A percentile compares a stretch with the other conserved stretches of the same genome.
Evolutionary conservation across 2,888 invertebrate genomes (phyloP).

Genomic region (Conomelus anceps): DNA sequence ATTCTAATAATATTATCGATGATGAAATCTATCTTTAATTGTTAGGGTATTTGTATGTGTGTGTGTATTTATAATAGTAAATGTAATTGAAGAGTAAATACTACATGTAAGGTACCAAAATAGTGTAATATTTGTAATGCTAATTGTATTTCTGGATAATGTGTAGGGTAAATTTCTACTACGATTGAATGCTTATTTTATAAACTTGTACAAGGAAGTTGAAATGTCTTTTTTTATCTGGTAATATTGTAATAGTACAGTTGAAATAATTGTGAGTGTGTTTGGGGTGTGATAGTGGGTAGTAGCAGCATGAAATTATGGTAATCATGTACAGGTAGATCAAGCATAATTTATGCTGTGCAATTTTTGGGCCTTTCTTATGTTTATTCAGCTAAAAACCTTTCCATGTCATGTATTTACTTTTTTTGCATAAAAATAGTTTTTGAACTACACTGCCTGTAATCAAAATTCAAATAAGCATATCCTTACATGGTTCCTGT

Average conservation of each 20-base stretch:
- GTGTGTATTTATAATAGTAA: neutral
- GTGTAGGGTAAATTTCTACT: neutral
- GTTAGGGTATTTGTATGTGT: neutral
- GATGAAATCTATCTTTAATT: neutral
- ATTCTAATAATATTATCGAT: neutral
- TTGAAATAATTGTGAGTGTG: no score
- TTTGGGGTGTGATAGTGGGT: neutral
- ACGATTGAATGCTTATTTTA: neutral
- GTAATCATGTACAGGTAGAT: neutral
- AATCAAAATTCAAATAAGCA: neutral
- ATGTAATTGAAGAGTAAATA: neutral
- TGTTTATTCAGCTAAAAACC: neutral
- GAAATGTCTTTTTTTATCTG: neutral
- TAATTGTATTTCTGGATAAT: neutral
- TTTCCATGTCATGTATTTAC: neutral
- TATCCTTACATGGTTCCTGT: neutral
- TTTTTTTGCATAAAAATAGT: neutral
- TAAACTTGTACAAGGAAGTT: neutral
- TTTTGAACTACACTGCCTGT: neutral
- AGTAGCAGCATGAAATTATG: neutral
- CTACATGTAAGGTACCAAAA: neutral
- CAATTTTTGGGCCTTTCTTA: neutral
- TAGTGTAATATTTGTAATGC: neutral
- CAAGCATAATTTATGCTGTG: no score
- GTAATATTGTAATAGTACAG: neutral